These are phyloP conservation scores for Pinna nobilis DNA, from an alignment of 1,140 invertebrate genomes.

Conservation along the genomic window DNA sequence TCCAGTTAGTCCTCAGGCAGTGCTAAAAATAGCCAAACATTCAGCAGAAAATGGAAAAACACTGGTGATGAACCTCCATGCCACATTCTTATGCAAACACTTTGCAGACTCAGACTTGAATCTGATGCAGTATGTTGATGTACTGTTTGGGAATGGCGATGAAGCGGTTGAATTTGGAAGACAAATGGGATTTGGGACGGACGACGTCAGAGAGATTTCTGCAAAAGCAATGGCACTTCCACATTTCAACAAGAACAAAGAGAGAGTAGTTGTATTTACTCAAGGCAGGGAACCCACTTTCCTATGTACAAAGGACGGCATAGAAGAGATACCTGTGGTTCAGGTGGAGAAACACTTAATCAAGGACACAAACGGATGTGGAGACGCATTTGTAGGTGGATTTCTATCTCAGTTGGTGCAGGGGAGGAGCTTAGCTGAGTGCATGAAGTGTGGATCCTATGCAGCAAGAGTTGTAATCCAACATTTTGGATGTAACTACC, in stretches of 20 bases:
- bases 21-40: constrained; percentile 87
- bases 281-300: constrained; percentile 92
- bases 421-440: constrained; percentile 83
- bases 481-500: constrained; percentile 69
- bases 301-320: constrained; percentile 79
- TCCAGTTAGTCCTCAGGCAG: constrained; percentile 92
- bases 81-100: constrained; percentile 94
- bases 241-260: constrained; percentile 82
- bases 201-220: constrained; percentile 90
- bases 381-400: constrained; percentile 97
- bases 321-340: constrained; percentile 55
- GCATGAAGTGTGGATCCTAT: constrained; percentile 86
- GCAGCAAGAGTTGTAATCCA: constrained; percentile 70
- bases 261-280: constrained; percentile 90
- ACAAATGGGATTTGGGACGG: constrained; percentile 82
- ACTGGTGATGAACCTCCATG: constrained; percentile 96
- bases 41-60: constrained; percentile 83
- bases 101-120: constrained; percentile 88
- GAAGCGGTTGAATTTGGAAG: constrained; percentile 91
- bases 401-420: constrained; percentile 94
- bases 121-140: constrained; percentile 94
- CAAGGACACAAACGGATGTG: constrained; percentile 97
- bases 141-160: constrained; percentile 96
- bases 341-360: constrained; percentile 58
- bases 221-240: constrained; percentile 84